Conservation (phyloP, 1,140 invertebrate species). For the Ceratitis capitata region DNA sequence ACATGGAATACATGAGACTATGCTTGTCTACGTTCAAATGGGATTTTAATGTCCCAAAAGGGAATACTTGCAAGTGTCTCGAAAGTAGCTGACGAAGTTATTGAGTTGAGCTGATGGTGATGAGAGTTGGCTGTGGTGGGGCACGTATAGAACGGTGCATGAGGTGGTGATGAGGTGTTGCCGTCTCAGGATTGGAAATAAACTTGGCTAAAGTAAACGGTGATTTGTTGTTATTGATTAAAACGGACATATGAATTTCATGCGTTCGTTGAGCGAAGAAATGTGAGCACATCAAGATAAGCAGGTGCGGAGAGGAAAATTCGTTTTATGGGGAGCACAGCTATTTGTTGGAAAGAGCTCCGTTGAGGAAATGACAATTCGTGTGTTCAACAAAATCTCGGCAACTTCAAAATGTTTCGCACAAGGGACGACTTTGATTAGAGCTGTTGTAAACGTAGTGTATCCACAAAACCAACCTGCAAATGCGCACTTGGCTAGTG, state of each 20-base stretch:
- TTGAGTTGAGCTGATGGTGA: not conserved
- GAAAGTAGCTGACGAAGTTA: conserved; percentile 28
- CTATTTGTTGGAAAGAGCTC: no score
- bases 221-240: conserved; percentile 66
- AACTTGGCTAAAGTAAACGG: conserved; percentile 61
- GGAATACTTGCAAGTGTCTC: conserved; percentile 51
- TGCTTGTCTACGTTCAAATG: conserved; percentile 53
- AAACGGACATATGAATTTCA: conserved; percentile 51
- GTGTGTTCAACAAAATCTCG: no score
- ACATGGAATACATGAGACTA: conserved; percentile 23
- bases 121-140: not conserved
- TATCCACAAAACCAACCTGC: no score
- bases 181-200: conserved; percentile 54
- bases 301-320: no score
- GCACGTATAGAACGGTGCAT: not conserved
- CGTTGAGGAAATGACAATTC: no score
- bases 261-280: not conserved
- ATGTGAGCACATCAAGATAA: conserved; percentile 18
- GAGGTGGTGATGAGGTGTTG: not conserved
- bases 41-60: conserved; percentile 65
- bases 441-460: no score
- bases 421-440: no score
- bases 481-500: no score
- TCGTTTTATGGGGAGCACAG: no score
- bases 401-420: no score